These are phyloP conservation scores for Trissonchulus latispiculum DNA, from an alignment of 2,888 invertebrate genomes.

Conservation along the genomic window DNA sequence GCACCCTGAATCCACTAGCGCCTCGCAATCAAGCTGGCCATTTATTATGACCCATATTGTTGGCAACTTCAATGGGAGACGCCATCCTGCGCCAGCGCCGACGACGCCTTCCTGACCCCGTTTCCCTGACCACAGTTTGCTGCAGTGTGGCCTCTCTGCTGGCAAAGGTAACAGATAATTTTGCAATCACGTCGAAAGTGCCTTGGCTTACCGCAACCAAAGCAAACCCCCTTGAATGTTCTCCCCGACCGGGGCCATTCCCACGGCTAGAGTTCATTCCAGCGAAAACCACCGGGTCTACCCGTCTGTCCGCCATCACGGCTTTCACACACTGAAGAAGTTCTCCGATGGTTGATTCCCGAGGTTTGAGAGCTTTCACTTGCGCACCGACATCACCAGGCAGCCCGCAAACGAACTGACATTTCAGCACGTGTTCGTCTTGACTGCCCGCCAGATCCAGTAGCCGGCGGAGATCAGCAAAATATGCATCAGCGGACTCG, in stretches of 20 bases:
- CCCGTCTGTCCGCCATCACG: constrained; percentile 4
- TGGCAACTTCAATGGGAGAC: neutral
- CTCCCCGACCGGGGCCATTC: neutral
- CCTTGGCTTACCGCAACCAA: constrained; percentile 4
- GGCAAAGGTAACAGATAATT: constrained; percentile 3
- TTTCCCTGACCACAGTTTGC: constrained; percentile 11
- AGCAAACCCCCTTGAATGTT: neutral
- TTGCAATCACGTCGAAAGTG: neutral
- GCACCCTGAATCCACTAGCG: neutral
- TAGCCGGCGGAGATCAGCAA: constrained; percentile 8
- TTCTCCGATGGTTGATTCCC: neutral
- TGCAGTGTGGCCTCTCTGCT: constrained; percentile 2
- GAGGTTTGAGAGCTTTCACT: neutral
- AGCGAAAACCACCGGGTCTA: neutral
- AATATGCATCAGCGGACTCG: constrained; percentile 1
- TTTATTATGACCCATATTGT: neutral
- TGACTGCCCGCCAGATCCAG: neutral
- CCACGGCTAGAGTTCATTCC: neutral
- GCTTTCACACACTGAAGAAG: neutral
- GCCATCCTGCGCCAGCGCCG: neutral
- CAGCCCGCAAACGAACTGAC: constrained; percentile 7
- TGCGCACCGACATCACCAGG: constrained; percentile 3
- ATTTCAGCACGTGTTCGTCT: neutral
- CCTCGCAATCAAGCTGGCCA: neutral
- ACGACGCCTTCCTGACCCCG: constrained; percentile 3